Evolutionary conservation across 1,140 invertebrate species (phyloP).

Genomic region (Drosophila neocordata): DNA sequence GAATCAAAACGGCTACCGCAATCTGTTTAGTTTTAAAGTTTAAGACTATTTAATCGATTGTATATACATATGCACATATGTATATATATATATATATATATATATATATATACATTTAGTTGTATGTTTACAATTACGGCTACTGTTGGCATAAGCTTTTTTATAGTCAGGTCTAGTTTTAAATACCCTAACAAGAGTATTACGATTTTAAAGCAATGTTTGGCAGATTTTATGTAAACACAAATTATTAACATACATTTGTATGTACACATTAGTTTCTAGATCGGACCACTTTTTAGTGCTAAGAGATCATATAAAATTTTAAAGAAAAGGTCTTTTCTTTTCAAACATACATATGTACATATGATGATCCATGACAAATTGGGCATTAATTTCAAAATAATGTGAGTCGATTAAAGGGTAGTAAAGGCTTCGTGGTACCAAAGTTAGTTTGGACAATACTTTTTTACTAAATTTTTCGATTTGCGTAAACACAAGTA

Average conservation of each 20-base stretch:
- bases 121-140: slow-evolving; percentile 10
- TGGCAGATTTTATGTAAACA: neutral
- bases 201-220: neutral
- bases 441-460: neutral
- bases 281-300: too few species aligned
- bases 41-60: slow-evolving; percentile 17
- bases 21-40: slow-evolving; percentile 29
- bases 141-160: slow-evolving; percentile 1
- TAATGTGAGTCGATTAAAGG: neutral
- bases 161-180: neutral
- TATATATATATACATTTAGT: slow-evolving; percentile 6
- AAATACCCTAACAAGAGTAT: neutral
- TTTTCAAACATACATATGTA: neutral
- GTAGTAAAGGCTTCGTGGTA: neutral
- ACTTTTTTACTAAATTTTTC: neutral
- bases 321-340: too few species aligned
- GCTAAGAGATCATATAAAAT: too few species aligned
- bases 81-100: too few species aligned
- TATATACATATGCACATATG: slow-evolving; percentile 10
- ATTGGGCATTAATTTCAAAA: neutral
- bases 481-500: slow-evolving; percentile 3
- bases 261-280: too few species aligned
- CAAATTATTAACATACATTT: too few species aligned
- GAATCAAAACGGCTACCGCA: neutral
- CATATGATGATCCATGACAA: neutral